Percentiles rank a stretch among this genome's conserved stretches.
Evolutionary conservation across 2,888 invertebrate genomes (phyloP).

Genomic region (Caenorhabditis sp.): DNA sequence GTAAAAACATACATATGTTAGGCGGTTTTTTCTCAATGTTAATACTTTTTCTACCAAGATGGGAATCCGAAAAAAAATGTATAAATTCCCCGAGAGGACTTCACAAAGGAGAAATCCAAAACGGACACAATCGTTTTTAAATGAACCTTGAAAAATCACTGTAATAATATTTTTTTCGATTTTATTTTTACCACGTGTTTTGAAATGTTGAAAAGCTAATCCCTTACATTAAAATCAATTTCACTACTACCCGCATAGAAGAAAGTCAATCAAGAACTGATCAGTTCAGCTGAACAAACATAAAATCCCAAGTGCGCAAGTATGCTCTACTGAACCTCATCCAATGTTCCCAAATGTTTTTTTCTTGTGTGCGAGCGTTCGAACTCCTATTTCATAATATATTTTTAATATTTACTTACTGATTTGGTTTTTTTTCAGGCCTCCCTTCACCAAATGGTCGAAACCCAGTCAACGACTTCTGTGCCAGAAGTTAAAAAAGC

Average conservation of each 20-base stretch:
- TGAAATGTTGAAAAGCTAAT: neutral
- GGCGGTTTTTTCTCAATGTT: too few species aligned
- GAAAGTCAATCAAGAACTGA: neutral
- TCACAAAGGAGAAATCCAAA: neutral
- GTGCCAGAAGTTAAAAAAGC: neutral
- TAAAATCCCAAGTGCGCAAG: neutral
- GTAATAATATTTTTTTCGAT: neutral
- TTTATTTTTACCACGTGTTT: neutral
- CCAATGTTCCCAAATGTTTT: neutral
- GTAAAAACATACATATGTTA: neutral
- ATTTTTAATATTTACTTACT: neutral
- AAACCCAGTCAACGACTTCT: neutral
- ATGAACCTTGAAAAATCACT: neutral
- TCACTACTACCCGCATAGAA: neutral
- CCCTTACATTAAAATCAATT: neutral
- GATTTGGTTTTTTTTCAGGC: too few species aligned
- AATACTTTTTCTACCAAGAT: too few species aligned
- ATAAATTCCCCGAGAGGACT: neutral
- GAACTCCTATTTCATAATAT: too few species aligned
- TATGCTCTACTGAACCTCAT: neutral
- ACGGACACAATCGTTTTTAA: neutral
- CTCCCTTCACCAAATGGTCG: conserved; percentile 8
- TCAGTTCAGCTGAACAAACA: neutral
- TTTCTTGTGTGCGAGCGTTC: too few species aligned
- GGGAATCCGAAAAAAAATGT: neutral